Evolutionary conservation across 2,113 vertebrate genomes (phyloP).

Genomic region (Calidris pygmaea): DNA sequence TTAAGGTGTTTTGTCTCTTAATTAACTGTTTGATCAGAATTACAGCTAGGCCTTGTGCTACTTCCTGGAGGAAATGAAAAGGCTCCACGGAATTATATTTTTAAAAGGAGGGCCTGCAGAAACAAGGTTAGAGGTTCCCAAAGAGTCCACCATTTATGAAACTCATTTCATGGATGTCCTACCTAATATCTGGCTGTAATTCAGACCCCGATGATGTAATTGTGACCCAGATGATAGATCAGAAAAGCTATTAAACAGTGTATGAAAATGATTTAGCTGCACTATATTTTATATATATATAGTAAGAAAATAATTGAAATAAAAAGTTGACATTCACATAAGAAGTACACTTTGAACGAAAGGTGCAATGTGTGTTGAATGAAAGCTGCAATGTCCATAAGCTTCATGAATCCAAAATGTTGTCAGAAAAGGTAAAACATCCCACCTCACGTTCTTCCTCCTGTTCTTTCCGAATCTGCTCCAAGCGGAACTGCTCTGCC

Average conservation of each 20-base stretch:
- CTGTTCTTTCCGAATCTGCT: slow-evolving; percentile 94
- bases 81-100: not conserved
- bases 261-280: not conserved
- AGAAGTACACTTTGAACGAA: not conserved
- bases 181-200: not conserved
- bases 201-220: not conserved
- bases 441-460: slow-evolving; percentile 96
- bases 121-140: not conserved
- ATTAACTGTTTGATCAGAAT: not conserved
- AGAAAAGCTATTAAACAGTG: not conserved
- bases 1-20: not conserved
- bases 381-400: not conserved
- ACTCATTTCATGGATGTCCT: not conserved
- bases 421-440: not conserved
- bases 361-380: not conserved
- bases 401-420: not conserved
- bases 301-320: not conserved
- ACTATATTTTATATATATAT: not conserved
- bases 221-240: not conserved
- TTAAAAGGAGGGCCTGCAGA: not conserved
- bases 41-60: not conserved
- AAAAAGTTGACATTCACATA: not conserved
- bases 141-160: not conserved
- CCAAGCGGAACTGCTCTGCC: slow-evolving; percentile 93
- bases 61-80: not conserved